Base-by-base conservation (phyloP, 2,888 invertebrate genomes). In the Eutolmus rufibarbis region DNA sequence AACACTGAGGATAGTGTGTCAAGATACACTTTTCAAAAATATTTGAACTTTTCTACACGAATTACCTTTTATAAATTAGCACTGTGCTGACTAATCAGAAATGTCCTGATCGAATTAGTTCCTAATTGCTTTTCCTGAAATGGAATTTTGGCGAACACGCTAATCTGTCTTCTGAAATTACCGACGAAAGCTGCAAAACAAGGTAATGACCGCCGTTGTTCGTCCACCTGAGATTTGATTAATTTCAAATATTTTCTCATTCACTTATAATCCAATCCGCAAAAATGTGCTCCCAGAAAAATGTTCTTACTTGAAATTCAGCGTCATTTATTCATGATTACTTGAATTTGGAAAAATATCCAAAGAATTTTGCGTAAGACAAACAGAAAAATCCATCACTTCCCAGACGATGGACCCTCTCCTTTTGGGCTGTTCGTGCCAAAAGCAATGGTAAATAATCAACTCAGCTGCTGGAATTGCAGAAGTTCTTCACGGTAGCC, bases 351-450 rank as follows among this genome's bases (percentile, higher is more conserved):
- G 28, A 14, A 12, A 12, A 14, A 43, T 19, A 37, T 37, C 4
- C 12, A 28, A 56, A 51, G 56, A 51, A 46, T 28, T 66, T 66
- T 66, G 66, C 66, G 66, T 66, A 66, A 66, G 66, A 46, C 46
- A 79, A 51, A 51, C 79, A 79, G 51, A 66, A 23, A 28, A 51
- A 79, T 79, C 79, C 79, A 79, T 79, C 79, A 79, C 28, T 51
- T 79, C 51, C 46, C 23, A 34, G 51, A 51, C 51, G 51, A 79
- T 51, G 79, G 51, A 79, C 46, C 79, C 23, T 51, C 51, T n/a
- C n/a, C n/a, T 23, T 37, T 5, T 56, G 9, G 66, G 66, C 12
- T 51, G 46, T 28, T 51, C 51, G 23, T 51, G 28, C 79, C 66
- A 12, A 66, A 66, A 66, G 51, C 28, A 79, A 28, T 23, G 51